Evolutionary conservation across 2,113 vertebrate genomes (phyloP), one percentile per base, ranked within the genome.

Genomic region (Labeo rohita): DNA sequence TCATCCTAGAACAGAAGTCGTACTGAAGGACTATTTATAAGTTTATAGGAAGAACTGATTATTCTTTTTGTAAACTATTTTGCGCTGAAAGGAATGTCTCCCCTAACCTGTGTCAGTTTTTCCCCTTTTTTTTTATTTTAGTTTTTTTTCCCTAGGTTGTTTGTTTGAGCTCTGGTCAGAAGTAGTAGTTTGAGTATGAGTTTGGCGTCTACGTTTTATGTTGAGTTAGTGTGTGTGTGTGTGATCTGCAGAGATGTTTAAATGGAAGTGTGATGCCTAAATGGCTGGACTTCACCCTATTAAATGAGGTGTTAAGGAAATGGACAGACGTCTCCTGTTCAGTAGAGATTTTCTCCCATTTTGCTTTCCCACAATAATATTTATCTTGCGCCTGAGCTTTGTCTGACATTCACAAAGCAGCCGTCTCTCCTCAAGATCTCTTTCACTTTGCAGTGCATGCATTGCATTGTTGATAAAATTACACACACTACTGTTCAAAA

Each of bases 221-320:
- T 65, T 87, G 77, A 84, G 83, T 87, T 65, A 85, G 78, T 23
- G 47, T 21, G 54, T 83, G 75, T 73, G 75, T 49, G 86, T 87
- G 39, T 85, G 52, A 65, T 86, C 59, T 88, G 52, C 52, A 56
- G 9, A 63, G n/a, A 83, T 80, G 79, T 86, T 89, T 85, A 66
- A 52, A 86, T 87, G 86, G 80, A 87, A 90, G 89, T 85, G 50
- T 90, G 88, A 39, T 52, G 21, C n/a, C 73, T 56, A 16, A 36
- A 66, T 68, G 34, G 23, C 34, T 80, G 75, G 66, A 84, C 59
- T 75, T 52, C 66, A 73, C n/a, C 23, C 77, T 5, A 4, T 76
- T n/a, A 43, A 39, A 66, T 88, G 87, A 85, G 73, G 72, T 83
- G 72, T 21, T 34, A 72, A n/a, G 66, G 68, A 85, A 79, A 84